Conservation (phyloP, 2,113 vertebrate genomes). For the Otis tarda region DNA sequence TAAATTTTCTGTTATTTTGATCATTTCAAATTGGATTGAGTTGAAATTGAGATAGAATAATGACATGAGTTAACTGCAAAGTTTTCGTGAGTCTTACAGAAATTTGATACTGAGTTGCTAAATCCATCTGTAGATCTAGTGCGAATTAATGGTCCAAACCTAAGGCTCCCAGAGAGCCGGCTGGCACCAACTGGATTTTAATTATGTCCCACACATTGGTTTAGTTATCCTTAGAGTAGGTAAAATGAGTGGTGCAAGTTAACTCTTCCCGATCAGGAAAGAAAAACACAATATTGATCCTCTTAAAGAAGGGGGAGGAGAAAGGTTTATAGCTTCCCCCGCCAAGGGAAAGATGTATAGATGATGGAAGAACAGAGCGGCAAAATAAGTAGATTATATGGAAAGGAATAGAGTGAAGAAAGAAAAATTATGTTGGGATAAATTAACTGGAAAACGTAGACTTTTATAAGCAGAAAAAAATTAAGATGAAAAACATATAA, state of each 20-base stretch:
- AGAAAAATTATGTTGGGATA: not conserved
- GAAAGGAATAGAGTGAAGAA: not conserved
- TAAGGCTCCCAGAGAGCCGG: not conserved
- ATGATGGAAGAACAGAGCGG: not conserved
- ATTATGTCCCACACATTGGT: not conserved
- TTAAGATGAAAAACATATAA: not conserved
- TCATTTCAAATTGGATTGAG: not conserved
- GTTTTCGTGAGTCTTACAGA: not conserved
- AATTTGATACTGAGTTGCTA: conserved; percentile 27
- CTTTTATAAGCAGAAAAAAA: not conserved
- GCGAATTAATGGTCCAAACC: conserved; percentile 18
- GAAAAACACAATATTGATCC: not conserved
- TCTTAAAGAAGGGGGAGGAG: not conserved
- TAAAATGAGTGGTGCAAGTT: not conserved
- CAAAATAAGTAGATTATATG: not conserved
- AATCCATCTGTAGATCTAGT: conserved; percentile 12
- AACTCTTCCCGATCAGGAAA: not conserved
- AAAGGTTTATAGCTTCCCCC: not conserved
- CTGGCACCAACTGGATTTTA: conserved; percentile 54
- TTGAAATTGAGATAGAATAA: conserved; percentile 4
- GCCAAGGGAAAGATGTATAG: not conserved
- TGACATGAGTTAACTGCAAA: not conserved
- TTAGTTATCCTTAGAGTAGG: conserved; percentile 8
- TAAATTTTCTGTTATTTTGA: conserved; percentile 38
- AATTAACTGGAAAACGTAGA: not conserved